phyloP scores from a whole-genome alignment of 2,888 invertebrate species.

The Drosophila phalerata region DNA sequence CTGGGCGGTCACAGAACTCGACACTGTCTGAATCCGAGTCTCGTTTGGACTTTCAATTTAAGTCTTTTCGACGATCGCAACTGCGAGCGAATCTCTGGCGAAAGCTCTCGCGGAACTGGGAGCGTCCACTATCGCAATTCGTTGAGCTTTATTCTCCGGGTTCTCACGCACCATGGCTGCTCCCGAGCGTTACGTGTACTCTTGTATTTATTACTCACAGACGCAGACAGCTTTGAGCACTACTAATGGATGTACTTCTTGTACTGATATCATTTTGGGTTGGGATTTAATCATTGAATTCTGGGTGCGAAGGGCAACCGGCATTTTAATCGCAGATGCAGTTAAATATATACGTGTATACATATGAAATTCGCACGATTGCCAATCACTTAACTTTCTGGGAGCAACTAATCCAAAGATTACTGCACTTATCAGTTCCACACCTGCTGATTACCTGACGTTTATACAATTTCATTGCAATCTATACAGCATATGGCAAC shows the following conservation, averaged over 20 bases:
- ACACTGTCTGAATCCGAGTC: conserved; percentile 76
- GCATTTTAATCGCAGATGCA: conserved; percentile 24
- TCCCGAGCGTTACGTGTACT: background rate
- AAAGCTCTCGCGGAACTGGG: conserved; percentile 50
- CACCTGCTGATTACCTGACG: conserved; percentile 17
- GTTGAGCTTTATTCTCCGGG: conserved; percentile 32
- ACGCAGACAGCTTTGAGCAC: conserved; percentile 7
- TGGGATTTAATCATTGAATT: conserved; percentile 16
- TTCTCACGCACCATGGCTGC: conserved; percentile 2
- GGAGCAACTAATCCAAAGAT: conserved; percentile 84
- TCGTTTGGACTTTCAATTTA: conserved; percentile 73
- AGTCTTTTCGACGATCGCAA: conserved; percentile 69
- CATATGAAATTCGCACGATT: background rate
- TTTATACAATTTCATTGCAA: conserved; percentile 19
- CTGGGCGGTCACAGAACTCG: conserved; percentile 70
- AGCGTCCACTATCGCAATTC: conserved; percentile 28
- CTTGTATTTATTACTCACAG: background rate
- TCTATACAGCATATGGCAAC: conserved; percentile 1
- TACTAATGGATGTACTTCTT: conserved; percentile 22
- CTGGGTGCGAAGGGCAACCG: conserved; percentile 35
- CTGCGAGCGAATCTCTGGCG: conserved; percentile 12
- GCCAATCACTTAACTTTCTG: conserved; percentile 83
- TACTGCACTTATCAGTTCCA: conserved; percentile 13
- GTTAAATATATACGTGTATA: conserved; percentile 18
- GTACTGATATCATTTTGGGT: conserved; percentile 34